phyloP scores from a whole-genome alignment of 1,140 invertebrate species.

The Danaus plexippus region DNA sequence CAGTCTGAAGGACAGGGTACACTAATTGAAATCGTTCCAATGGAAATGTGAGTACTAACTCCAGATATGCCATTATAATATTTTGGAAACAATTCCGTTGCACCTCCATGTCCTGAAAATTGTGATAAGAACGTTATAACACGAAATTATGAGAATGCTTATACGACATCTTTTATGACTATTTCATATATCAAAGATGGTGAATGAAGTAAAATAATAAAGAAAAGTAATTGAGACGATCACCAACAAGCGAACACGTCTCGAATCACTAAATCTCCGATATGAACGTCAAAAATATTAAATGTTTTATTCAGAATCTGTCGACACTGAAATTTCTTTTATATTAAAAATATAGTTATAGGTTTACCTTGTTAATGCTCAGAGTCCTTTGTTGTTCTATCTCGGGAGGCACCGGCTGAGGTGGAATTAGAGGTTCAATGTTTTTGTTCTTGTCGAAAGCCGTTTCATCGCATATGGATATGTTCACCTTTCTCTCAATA shows the following conservation, averaged over 20 bases:
- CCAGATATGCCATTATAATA: constrained; percentile 74
- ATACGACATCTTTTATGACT: not conserved
- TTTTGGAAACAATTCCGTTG: constrained; percentile 73
- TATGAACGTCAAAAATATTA: too few species aligned
- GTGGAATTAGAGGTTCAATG: constrained; percentile 67
- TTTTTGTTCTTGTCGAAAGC: constrained; percentile 68
- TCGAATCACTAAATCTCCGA: too few species aligned
- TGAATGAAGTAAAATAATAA: not conserved
- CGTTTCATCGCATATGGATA: constrained; percentile 71
- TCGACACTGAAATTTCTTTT: too few species aligned
- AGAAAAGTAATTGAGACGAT: constrained; percentile 3
- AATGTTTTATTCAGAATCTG: too few species aligned
- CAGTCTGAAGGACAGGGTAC: constrained; percentile 68
- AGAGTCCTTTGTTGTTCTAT: constrained; percentile 82
- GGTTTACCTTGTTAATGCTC: constrained; percentile 83
- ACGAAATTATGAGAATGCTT: not conserved
- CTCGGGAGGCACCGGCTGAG: constrained; percentile 77
- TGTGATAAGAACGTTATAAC: constrained; percentile 1
- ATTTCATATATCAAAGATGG: not conserved
- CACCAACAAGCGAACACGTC: not conserved
- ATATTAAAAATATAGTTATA: not conserved
- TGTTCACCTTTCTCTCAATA: constrained; percentile 65
- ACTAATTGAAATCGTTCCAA: constrained; percentile 70
- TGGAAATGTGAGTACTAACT: constrained; percentile 72
- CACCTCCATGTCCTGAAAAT: constrained; percentile 71